Evolutionary conservation across 1,140 invertebrate species (phyloP), one percentile per base, ranked within the genome.

Genomic region (Panagrolaimus sp.): DNA sequence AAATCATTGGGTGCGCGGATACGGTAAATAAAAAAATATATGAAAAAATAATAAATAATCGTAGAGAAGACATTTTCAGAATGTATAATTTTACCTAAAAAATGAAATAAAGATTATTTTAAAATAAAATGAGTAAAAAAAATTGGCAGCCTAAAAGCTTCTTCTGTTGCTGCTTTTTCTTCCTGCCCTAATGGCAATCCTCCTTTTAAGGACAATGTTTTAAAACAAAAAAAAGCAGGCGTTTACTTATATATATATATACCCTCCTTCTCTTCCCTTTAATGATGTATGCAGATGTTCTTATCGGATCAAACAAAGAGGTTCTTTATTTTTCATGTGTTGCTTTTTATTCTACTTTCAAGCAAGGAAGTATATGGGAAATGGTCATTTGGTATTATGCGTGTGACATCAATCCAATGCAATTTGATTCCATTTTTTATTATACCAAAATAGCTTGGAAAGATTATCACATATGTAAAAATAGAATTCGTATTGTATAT

Each of bases 221-320:
- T 38, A 38, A 38, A 38, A 38, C 31, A 38, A 38, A 38, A 38
- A 38, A 38, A 38, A 38, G 31, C 31, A 16, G 51, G 27, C 9
- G 20, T 11, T 25, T 20, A 27, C 51, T 57, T 57, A 57, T 25
- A n/a, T n/a, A n/a, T n/a, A n/a, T n/a, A n/a, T n/a, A 57, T 57
- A 57, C 51, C 14, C 9, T 27, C n/a, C n/a, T n/a, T 16, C 8
- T 27, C n/a, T n/a, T 16, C 8, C 51, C 8, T 20, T 16, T 5
- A 16, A 16, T 20, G 51, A 57, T 57, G 51, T 57, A 57, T 57
- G 51, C 51, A n/a, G 51, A 57, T 57, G 51, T 57, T 25, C 51
- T 57, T 57, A 57, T 57, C 51, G 51, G 51, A 57, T 57, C 51
- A 57, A 27, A 20, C 14, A 38, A 38, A 38, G 7, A 38, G 31